Conservation (phyloP, 2,113 vertebrate genomes). For the Cynoglossus semilaevis region DNA sequence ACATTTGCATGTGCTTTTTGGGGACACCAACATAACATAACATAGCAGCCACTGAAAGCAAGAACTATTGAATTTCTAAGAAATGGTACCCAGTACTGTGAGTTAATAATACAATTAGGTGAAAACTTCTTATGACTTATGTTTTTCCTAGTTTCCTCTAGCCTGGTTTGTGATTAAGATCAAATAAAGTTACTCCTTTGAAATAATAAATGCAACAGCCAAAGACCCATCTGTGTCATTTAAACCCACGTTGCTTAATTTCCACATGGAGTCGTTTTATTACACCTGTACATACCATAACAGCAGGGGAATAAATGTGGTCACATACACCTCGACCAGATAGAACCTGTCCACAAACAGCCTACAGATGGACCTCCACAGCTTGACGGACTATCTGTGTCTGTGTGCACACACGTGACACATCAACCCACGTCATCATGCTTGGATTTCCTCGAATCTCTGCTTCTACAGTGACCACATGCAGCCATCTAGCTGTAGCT, state of each 20-base stretch:
- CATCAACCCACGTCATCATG: constrained; percentile 25
- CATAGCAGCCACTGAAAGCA: no score
- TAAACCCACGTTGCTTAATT: background rate
- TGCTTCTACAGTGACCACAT: constrained; percentile 69
- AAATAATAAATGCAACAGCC: background rate
- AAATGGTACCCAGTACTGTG: no score
- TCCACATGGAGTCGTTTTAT: background rate
- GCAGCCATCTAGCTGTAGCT: constrained; percentile 78
- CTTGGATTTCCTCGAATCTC: constrained; percentile 59
- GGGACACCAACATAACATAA: no score
- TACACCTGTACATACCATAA: background rate
- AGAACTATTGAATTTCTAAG: no score
- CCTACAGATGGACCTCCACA: constrained; percentile 21
- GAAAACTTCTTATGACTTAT: no score
- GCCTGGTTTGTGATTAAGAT: no score
- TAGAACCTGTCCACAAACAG: background rate
- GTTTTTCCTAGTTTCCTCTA: no score
- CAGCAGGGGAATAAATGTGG: background rate
- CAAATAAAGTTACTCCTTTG: no score
- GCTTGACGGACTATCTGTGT: constrained; percentile 31
- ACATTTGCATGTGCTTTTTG: no score
- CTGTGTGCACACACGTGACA: constrained; percentile 14
- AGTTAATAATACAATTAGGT: no score
- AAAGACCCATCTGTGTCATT: constrained; percentile 1
- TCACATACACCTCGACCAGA: constrained; percentile 5